These are phyloP conservation scores for Etheostoma spectabile DNA, from an alignment of 2,113 vertebrate genomes.

Conservation along the genomic window DNA sequence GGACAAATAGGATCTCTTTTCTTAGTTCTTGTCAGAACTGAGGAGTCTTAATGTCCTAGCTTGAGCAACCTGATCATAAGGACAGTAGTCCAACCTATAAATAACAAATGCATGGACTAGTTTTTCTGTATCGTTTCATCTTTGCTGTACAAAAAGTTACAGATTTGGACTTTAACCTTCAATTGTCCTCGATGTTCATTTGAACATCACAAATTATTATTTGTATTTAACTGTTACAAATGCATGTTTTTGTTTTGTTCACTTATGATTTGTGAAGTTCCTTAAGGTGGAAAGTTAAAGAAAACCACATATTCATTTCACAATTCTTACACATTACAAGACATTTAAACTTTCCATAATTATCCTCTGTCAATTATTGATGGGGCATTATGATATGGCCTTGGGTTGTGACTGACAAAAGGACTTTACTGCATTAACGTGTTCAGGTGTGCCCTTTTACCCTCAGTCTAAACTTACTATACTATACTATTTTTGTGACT, in stretches of 20 bases:
- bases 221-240: neutral
- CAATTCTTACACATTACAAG: constrained; percentile 67
- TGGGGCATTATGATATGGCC: constrained; percentile 25
- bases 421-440: constrained; percentile 1
- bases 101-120: no score
- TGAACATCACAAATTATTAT: neutral
- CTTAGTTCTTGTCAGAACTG: no score
- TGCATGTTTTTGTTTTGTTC: neutral
- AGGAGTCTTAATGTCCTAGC: no score
- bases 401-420: constrained; percentile 28
- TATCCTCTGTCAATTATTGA: constrained; percentile 74
- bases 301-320: constrained; percentile 9
- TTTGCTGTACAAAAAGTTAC: neutral
- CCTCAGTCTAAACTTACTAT: no score
- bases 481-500: no score
- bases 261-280: neutral
- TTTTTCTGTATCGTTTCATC: no score
- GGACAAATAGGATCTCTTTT: no score
- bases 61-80: no score
- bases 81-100: no score
- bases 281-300: neutral
- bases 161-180: constrained; percentile 7
- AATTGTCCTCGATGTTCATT: neutral
- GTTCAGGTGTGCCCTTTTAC: no score
- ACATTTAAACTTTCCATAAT: constrained; percentile 70